These are phyloP conservation scores for Corapipo altera DNA, from an alignment of 2,113 vertebrate genomes.

Conservation along the genomic window DNA sequence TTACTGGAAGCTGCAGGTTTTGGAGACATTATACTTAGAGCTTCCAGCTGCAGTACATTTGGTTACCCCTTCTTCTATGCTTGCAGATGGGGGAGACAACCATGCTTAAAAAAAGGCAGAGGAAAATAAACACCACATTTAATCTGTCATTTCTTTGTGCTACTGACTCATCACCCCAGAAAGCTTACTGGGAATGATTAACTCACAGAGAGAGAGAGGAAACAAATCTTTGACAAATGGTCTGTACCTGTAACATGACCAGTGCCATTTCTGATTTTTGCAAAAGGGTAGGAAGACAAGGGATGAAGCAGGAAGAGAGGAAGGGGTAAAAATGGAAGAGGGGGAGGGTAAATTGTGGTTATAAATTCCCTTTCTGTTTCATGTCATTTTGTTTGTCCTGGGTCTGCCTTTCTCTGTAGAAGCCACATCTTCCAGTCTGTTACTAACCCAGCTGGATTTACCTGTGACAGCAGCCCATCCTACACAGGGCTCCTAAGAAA, in stretches of 20 bases:
- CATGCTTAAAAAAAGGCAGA: not conserved
- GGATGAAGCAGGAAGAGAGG: not conserved
- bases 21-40: not conserved
- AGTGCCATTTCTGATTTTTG: not conserved
- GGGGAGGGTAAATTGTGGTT: not conserved
- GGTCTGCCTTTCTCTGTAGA: not conserved
- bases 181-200: not conserved
- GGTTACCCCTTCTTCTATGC: not conserved
- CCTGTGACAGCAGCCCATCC: not conserved
- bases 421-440: not conserved
- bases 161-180: not conserved
- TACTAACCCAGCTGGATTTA: not conserved
- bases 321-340: not conserved
- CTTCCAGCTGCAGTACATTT: not conserved
- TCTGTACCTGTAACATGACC: not conserved
- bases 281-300: not conserved
- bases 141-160: not conserved
- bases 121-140: not conserved
- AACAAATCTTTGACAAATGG: not conserved
- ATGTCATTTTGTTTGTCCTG: rapidly evolving
- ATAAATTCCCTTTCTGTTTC: not conserved
- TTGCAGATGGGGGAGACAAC: not conserved
- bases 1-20: not conserved
- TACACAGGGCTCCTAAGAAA: not conserved
- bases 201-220: not conserved